phyloP scores from a whole-genome alignment of 2,888 invertebrate genomes.

The Eristalis arbustorum region DNA sequence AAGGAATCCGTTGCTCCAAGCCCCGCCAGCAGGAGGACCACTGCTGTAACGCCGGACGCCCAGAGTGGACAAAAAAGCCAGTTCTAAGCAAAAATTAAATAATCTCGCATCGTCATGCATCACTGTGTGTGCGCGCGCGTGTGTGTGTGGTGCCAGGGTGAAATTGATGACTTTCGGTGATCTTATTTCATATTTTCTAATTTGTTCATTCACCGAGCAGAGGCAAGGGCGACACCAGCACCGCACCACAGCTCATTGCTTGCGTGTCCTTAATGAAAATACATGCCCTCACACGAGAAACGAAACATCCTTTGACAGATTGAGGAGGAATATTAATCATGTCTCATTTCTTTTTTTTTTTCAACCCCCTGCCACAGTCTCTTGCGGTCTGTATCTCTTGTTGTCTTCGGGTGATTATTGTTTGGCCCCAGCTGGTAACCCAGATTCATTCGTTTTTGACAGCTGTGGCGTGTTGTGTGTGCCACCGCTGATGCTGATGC shows the following conservation, averaged over 20 bases:
- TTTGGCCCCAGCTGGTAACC: not conserved
- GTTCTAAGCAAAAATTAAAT: not conserved
- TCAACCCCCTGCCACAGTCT: not conserved
- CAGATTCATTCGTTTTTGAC: not conserved
- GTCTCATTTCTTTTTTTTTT: not conserved
- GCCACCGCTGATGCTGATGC: not conserved
- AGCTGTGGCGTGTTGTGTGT: slow-evolving; percentile 12
- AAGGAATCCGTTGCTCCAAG: not conserved
- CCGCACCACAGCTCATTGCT: not conserved
- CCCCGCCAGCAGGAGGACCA: not conserved
- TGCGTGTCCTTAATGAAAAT: slow-evolving; percentile 48
- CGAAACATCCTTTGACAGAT: slow-evolving; percentile 29
- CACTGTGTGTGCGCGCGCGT: not conserved
- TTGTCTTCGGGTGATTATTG: not conserved
- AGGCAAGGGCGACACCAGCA: no score
- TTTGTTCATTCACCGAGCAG: not conserved
- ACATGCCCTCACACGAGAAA: slow-evolving; percentile 2
- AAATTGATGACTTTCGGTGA: slow-evolving; percentile 66
- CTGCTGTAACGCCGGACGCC: not conserved
- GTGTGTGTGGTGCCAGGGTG: not conserved
- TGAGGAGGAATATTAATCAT: slow-evolving; percentile 55
- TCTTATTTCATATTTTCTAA: slow-evolving; percentile 67
- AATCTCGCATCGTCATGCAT: not conserved
- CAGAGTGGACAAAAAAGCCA: slow-evolving; percentile 15
- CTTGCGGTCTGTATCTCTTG: not conserved